These are phyloP conservation scores for Pipistrellus pygmaeus DNA, from an alignment of 2,797 vertebrate genomes.

Conservation along the genomic window DNA sequence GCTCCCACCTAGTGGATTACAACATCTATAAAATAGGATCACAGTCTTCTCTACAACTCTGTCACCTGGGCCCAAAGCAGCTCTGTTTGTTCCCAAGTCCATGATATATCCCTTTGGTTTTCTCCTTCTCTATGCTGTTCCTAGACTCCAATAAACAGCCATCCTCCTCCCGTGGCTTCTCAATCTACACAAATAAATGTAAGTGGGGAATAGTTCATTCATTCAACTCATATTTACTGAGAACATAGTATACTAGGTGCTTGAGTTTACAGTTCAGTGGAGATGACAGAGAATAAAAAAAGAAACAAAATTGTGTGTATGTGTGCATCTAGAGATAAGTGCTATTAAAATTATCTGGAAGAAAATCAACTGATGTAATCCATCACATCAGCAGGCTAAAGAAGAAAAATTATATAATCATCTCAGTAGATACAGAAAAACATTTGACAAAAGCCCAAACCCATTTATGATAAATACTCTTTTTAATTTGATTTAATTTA, in stretches of 20 bases:
- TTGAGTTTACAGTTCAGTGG: constrained; percentile 34
- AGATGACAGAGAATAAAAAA: neutral
- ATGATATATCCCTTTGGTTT: neutral
- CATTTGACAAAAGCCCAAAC: constrained; percentile 37
- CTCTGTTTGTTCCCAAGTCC: neutral
- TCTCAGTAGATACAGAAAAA: neutral
- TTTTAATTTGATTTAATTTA: neutral
- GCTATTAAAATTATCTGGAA: constrained; percentile 1
- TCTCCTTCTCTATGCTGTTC: neutral
- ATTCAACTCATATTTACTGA: constrained; percentile 26
- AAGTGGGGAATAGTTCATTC: neutral
- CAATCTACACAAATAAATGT: neutral
- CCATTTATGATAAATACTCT: constrained; percentile 44
- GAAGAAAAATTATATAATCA: constrained; percentile 13
- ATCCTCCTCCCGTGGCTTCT: neutral
- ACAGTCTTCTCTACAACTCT: constrained; percentile 50
- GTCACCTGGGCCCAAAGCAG: constrained; percentile 56
- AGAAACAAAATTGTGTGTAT: neutral
- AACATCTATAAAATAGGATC: constrained; percentile 60
- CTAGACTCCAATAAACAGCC: neutral
- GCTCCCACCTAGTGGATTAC: constrained; percentile 62
- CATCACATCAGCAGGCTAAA: constrained; percentile 42
- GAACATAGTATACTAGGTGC: neutral
- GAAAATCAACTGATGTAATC: constrained; percentile 24
- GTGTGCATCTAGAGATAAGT: constrained; percentile 8